These are phyloP conservation scores for Euzetes globulus DNA, from an alignment of 2,888 invertebrate species.

Conservation along the genomic window DNA sequence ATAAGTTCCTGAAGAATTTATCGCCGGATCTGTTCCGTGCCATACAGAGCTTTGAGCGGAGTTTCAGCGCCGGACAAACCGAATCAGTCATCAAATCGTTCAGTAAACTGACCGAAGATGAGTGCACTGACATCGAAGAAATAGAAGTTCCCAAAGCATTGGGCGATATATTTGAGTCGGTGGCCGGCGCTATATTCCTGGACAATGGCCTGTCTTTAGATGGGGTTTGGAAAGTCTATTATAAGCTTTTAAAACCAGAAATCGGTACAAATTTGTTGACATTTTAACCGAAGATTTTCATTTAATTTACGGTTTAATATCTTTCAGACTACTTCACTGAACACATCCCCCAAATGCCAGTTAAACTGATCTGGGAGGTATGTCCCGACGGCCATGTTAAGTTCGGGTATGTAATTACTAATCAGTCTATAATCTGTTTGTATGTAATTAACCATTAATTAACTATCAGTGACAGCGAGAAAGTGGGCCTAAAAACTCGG, in stretches of 20 bases:
- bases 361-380: conserved; percentile 34
- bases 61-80: conserved; percentile 8
- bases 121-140: conserved; percentile 45
- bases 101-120: conserved; percentile 36
- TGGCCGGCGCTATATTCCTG: conserved; percentile 81
- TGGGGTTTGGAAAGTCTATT: conserved; percentile 63
- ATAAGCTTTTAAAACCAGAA: conserved; percentile 38
- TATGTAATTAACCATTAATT: background rate
- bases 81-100: conserved; percentile 19
- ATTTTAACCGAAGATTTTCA: background rate
- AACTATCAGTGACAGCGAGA: background rate
- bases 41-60: conserved; percentile 57
- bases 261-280: conserved; percentile 35
- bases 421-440: background rate
- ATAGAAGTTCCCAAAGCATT: conserved; percentile 84
- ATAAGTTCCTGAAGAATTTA: conserved; percentile 60
- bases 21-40: conserved; percentile 53
- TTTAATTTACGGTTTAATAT: background rate
- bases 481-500: background rate
- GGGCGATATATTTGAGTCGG: conserved; percentile 87
- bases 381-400: background rate
- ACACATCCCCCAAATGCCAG: conserved; percentile 35
- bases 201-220: conserved; percentile 68
- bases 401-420: conserved; percentile 13
- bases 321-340: conserved; percentile 34